Base-by-base conservation (phyloP, 2,113 vertebrate species). In the Verasper variegatus region DNA sequence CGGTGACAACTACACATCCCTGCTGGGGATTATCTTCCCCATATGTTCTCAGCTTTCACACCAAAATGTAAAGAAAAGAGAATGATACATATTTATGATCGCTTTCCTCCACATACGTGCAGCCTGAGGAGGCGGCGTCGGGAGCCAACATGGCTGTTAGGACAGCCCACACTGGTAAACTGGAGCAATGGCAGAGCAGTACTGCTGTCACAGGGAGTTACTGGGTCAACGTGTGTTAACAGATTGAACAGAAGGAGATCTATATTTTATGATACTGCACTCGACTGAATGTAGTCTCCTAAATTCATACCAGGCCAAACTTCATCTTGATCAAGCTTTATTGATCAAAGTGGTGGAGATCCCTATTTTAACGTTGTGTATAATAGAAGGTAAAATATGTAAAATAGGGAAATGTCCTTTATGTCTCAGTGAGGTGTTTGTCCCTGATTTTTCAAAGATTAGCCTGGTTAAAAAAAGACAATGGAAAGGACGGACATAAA, bases 81-180 rank as follows among this genome's bases (percentile, higher is more conserved):
- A 71, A 9, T 13, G 69, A 82, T 85, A 17, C 78, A 89, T 88
- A 83, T 87, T 88, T 76, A 84, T 84, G 71, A 73, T 24, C n/a
- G 24, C 55, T 66, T 59, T 58, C 62, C 62, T 54, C 56, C 70
- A 70, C 79, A 90, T 81, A 85, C n/a, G 37, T 84, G 67, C 51
- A 62, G 80, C 88, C 82, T 4, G 26, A 70, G 88, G 85, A 78
- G 60, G 40, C 13, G 5, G 54, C 61, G 58, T 51, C 45, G 58
- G 0, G 14, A 74, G 87, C 80, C 82, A 77, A 66, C 13, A 21
- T 67, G 76, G 62, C 80, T 63, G 69, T 54, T 42, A 31, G 57
- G 55, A 56, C 62, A 31, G 58, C 58, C 58, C n/a, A 60, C 68
- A 58, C 12, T 54, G 57, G 27, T 61, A 91, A 31, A 87, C 26